Evolutionary conservation across 1,140 invertebrate species (phyloP).

Genomic region (Zaprionus kolodkinae): DNA sequence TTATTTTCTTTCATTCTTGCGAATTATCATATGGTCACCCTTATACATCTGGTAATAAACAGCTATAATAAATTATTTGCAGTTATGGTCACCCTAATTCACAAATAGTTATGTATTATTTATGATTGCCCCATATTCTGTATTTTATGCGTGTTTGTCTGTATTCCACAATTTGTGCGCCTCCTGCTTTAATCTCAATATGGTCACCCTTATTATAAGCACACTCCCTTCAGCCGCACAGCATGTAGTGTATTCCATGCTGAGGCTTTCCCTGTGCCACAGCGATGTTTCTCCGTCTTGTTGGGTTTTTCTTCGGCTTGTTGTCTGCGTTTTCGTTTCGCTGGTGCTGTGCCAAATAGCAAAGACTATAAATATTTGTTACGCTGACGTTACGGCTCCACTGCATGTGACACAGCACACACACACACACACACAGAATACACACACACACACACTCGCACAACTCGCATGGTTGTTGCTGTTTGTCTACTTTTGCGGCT

Average conservation of each 20-base stretch:
- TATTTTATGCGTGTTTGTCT: background rate
- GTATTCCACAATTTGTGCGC: background rate
- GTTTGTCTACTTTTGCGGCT: slow-evolving; percentile 67
- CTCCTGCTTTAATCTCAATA: background rate
- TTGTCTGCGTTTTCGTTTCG: slow-evolving; percentile 42
- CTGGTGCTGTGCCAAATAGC: slow-evolving; percentile 53
- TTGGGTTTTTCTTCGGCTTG: slow-evolving; percentile 38
- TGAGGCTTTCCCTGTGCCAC: background rate
- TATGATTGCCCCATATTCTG: background rate
- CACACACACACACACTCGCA: slow-evolving; percentile 30
- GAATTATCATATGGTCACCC: background rate
- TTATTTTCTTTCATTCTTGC: no score
- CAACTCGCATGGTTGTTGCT: slow-evolving; percentile 40
- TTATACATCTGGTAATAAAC: background rate
- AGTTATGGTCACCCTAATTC: background rate
- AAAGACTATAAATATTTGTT: slow-evolving; percentile 80
- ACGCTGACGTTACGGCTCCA: slow-evolving; percentile 62
- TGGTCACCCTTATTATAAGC: background rate
- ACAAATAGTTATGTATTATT: no score
- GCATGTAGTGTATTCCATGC: background rate
- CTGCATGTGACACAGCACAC: slow-evolving; percentile 47
- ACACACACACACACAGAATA: slow-evolving; percentile 33
- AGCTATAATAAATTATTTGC: no score
- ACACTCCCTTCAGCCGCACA: no score
- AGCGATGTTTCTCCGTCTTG: background rate